These are phyloP conservation scores for Lagorchestes hirsutus DNA, from an alignment of 2,797 vertebrate species.

Conservation along the genomic window DNA sequence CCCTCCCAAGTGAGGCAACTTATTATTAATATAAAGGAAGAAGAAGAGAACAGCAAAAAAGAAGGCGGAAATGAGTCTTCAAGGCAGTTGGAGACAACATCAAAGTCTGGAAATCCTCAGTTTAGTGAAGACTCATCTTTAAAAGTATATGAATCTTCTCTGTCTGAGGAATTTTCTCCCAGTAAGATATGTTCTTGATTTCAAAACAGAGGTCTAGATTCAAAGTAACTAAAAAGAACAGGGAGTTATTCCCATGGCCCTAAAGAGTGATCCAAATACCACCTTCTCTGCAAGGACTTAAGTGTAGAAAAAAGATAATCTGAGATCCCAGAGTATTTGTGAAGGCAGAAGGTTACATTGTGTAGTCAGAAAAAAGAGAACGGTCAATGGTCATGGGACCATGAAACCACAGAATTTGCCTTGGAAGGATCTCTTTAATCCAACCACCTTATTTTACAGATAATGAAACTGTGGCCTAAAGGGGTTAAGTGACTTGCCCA, in stretches of 20 bases:
- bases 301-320: background rate
- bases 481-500: background rate
- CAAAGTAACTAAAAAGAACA: background rate
- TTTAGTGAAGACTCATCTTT: background rate
- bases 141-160: background rate
- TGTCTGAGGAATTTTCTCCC: background rate
- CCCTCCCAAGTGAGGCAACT: background rate
- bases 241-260: background rate
- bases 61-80: background rate
- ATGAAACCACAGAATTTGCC: background rate
- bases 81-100: background rate
- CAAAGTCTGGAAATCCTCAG: background rate
- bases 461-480: background rate
- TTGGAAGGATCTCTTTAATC: background rate
- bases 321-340: background rate
- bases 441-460: background rate
- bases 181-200: background rate
- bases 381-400: background rate
- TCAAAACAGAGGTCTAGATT: background rate
- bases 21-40: background rate
- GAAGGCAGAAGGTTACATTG: background rate
- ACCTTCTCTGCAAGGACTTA: background rate
- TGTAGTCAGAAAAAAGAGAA: background rate
- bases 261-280: background rate
- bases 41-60: background rate